Base-by-base conservation (phyloP, 1,140 invertebrate genomes). In the Cydia amplana region DNA sequence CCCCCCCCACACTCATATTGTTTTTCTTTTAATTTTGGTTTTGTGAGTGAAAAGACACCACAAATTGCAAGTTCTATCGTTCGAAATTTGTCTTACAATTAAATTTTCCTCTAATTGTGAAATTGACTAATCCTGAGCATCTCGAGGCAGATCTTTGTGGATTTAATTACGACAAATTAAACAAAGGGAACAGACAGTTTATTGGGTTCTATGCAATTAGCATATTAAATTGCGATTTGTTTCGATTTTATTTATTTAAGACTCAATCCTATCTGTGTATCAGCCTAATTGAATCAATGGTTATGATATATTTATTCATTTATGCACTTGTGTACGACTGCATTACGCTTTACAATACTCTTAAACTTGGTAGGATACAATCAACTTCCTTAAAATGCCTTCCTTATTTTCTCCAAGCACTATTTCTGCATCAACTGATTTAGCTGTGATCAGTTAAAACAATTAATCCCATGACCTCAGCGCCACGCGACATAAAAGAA, bases 51-150 rank as follows among this genome's bases (percentile, higher is more conserved):
- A 40, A 40, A 10, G 32, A 40, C 36, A 40, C 36, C 36, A 40
- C 36, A 16, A 49, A 49, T 16, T 49, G 46, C 16, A 23, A 23
- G 10, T 20, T 60, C 55, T 23, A 20, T 20, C 20, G 0, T 23
- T 10, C 55, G 7, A 9, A 55, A 55, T 55, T 55, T 55, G 12
- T 60, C 55, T 23, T 12, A 18, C 55, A 60, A 60, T 60, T 12
- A 60, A 60, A 60, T 60, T 23, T 23, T 23, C 20, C 7, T 60
- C 18, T 60, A 60, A 60, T 60, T 60, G 55, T 60, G 55, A 23
- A 55, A 60, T 60, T 60, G 10, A 60, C 18, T 60, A 60, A 60
- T 60, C 18, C 55, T 20, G 18, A 60, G 55, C 5, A 51, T 51
- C 5, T 60, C 20, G 10, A 60, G 55, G 55, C 55, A 18, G 51